A percentile compares a stretch with the other conserved stretches of the same genome.
Conservation (phyloP, 2,888 invertebrate species). For the Hoplodrina ambigua region DNA sequence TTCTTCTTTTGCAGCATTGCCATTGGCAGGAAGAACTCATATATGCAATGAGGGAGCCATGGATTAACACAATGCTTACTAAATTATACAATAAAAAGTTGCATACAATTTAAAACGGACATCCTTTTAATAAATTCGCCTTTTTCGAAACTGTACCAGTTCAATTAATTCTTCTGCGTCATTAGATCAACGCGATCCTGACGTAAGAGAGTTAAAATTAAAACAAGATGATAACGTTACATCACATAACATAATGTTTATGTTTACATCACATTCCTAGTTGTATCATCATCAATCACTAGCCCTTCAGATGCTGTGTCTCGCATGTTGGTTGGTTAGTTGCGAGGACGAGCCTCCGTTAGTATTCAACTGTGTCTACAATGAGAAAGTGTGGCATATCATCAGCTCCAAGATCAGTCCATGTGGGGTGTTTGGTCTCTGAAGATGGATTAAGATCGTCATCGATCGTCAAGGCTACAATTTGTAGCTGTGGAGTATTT, state of each 20-base stretch:
- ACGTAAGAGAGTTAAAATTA: conserved; percentile 38
- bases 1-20: too few relatives aligned
- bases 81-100: background rate
- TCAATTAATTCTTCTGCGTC: conserved; percentile 28
- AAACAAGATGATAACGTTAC: conserved; percentile 34
- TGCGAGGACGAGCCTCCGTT: conserved; percentile 26
- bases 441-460: background rate
- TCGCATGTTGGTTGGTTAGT: conserved; percentile 1
- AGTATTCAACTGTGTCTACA: background rate
- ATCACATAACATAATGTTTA: conserved; percentile 16
- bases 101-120: background rate
- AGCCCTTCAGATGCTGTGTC: background rate
- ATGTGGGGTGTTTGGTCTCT: background rate
- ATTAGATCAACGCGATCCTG: conserved; percentile 22
- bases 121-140: background rate
- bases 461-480: background rate
- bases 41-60: too few relatives aligned
- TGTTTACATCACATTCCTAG: conserved; percentile 23
- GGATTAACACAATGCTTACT: background rate
- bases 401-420: background rate
- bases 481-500: background rate
- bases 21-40: too few relatives aligned
- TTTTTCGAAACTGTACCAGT: background rate
- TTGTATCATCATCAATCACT: conserved; percentile 7
- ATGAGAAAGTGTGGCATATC: background rate